Evolutionary conservation across 2,113 vertebrate species (phyloP).

Genomic region (Psephotus haematonotus): DNA sequence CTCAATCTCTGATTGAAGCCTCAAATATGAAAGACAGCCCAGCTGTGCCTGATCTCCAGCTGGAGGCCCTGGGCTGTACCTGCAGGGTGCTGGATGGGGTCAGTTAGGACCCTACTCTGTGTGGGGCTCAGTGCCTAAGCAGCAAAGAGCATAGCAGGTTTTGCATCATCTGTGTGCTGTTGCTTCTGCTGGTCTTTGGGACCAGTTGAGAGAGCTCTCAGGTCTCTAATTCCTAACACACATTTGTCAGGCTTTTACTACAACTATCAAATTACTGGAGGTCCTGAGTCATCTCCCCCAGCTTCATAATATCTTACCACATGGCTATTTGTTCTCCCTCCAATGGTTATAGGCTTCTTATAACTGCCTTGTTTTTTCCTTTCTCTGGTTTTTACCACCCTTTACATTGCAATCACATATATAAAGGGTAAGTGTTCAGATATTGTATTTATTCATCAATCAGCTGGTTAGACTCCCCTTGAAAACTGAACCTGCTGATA

Average conservation of each 20-base stretch:
- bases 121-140: neutral
- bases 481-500: neutral
- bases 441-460: neutral
- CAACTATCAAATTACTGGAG: neutral
- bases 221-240: neutral
- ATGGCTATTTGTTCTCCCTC: neutral
- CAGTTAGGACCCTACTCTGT: accelerated
- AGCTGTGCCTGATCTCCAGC: neutral
- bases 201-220: neutral
- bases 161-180: neutral
- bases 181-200: neutral
- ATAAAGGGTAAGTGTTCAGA: neutral
- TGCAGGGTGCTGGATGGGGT: neutral
- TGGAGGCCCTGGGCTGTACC: neutral
- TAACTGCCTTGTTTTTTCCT: neutral
- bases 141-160: neutral
- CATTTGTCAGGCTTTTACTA: neutral
- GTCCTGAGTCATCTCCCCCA: neutral
- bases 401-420: neutral
- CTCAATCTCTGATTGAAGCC: neutral
- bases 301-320: neutral
- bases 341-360: neutral
- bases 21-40: neutral
- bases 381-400: neutral
- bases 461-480: neutral